phyloP scores from a whole-genome alignment of 2,888 invertebrate species.

The Lithophane leautieri region DNA sequence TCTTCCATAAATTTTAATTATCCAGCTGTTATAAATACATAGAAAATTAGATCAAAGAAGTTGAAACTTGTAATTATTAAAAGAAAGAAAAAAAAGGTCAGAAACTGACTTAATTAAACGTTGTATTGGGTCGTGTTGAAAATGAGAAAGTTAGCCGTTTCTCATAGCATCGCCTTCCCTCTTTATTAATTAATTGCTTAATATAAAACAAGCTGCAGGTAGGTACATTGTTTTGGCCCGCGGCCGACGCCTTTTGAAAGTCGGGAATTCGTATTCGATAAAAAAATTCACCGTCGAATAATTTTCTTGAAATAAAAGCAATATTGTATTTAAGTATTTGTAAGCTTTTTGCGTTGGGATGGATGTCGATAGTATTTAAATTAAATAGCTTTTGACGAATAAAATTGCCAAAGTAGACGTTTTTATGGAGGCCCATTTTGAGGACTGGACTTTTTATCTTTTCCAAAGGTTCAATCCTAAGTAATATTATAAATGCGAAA shows the following conservation, averaged over 20 bases:
- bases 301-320: slow-evolving; percentile 31
- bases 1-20: slow-evolving; percentile 54
- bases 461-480: too few relatives aligned
- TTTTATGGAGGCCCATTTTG: background rate
- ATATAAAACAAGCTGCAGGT: slow-evolving; percentile 68
- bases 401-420: background rate
- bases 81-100: slow-evolving; percentile 66
- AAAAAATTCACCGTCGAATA: slow-evolving; percentile 37
- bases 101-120: slow-evolving; percentile 76
- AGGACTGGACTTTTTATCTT: background rate
- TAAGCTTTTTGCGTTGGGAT: slow-evolving; percentile 5
- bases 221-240: slow-evolving; percentile 49
- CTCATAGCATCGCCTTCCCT: slow-evolving; percentile 63
- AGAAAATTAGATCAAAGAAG: slow-evolving; percentile 76
- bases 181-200: slow-evolving; percentile 76
- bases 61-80: slow-evolving; percentile 76
- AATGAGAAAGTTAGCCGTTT: slow-evolving; percentile 75
- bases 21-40: slow-evolving; percentile 68
- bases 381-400: background rate
- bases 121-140: slow-evolving; percentile 71
- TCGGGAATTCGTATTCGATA: slow-evolving; percentile 33
- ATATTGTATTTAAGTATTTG: slow-evolving; percentile 13
- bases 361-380: background rate
- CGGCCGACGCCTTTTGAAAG: slow-evolving; percentile 40
- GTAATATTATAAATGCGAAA: too few relatives aligned